phyloP scores from a whole-genome alignment of 2,888 invertebrate genomes.

The Torymus texanus region DNA sequence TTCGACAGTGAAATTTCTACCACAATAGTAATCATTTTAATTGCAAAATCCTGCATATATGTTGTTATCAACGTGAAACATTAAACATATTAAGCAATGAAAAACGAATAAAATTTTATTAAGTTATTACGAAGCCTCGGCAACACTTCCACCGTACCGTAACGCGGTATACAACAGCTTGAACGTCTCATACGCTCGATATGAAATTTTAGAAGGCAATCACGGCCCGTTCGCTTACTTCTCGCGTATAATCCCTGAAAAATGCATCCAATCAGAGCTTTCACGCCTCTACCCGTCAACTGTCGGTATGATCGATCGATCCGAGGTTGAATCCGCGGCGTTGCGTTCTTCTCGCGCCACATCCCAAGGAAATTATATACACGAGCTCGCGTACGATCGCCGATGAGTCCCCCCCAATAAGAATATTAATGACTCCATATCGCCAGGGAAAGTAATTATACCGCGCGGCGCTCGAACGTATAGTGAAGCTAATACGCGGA shows the following conservation, averaged over 20 bases:
- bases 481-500: conserved; percentile 32
- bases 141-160: background rate
- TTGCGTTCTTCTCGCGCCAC: conserved; percentile 27
- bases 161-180: background rate
- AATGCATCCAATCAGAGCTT: conserved; percentile 57
- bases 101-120: conserved; percentile 44
- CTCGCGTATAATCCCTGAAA: conserved; percentile 48
- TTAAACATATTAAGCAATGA: background rate
- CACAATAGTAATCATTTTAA: too few species aligned
- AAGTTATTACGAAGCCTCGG: conserved; percentile 38
- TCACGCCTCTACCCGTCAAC: conserved; percentile 56
- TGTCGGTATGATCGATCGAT: conserved; percentile 58
- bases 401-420: conserved; percentile 54
- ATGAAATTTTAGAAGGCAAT: conserved; percentile 52
- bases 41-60: too few species aligned
- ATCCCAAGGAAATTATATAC: conserved; percentile 44
- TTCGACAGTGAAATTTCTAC: too few species aligned
- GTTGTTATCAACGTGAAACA: too few species aligned
- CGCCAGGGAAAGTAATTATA: conserved; percentile 64
- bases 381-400: background rate
- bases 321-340: conserved; percentile 43
- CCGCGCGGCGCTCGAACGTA: conserved; percentile 48
- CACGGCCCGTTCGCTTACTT: background rate
- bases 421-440: conserved; percentile 66
- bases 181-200: background rate